Percentiles rank a stretch among this genome's conserved stretches.
These are phyloP conservation scores for Mystacornis crossleyi DNA, from an alignment of 2,113 vertebrate genomes.

Conservation along the genomic window DNA sequence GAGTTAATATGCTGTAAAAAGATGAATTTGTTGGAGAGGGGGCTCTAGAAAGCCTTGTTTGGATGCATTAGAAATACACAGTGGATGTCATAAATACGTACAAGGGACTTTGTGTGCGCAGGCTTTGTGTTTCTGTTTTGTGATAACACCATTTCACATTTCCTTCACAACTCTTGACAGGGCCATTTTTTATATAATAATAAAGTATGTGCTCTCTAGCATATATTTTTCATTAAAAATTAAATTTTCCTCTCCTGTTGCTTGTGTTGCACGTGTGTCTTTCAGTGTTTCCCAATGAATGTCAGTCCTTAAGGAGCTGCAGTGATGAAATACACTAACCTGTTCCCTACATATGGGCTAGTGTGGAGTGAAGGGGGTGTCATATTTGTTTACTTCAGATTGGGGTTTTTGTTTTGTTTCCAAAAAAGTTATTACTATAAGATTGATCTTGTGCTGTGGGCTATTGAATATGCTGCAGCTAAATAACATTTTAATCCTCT, in stretches of 20 bases:
- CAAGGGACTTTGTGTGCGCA: not conserved
- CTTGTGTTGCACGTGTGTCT: not conserved
- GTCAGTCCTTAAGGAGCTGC: not conserved
- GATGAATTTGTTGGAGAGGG: not conserved
- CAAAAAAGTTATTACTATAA: not conserved
- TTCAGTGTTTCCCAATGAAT: not conserved
- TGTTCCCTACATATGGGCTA: not conserved
- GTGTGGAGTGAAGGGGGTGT: not conserved
- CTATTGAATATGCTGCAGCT: not conserved
- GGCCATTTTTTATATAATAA: not conserved
- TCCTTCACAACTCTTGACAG: not conserved
- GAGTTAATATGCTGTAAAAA: not conserved
- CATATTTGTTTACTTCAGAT: not conserved
- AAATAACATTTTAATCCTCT: slow-evolving; percentile 11
- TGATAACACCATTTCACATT: not conserved
- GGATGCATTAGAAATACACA: not conserved
- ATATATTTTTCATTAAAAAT: not conserved
- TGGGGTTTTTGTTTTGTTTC: not conserved
- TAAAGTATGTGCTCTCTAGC: not conserved
- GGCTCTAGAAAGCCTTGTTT: not conserved
- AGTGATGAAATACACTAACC: not conserved
- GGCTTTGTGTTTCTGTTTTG: not conserved
- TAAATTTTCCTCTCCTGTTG: not conserved
- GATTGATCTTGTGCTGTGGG: not conserved
- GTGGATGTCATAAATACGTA: not conserved